phyloP scores from a whole-genome alignment of 2,113 vertebrate genomes.

The Hemichromis elongatus region DNA sequence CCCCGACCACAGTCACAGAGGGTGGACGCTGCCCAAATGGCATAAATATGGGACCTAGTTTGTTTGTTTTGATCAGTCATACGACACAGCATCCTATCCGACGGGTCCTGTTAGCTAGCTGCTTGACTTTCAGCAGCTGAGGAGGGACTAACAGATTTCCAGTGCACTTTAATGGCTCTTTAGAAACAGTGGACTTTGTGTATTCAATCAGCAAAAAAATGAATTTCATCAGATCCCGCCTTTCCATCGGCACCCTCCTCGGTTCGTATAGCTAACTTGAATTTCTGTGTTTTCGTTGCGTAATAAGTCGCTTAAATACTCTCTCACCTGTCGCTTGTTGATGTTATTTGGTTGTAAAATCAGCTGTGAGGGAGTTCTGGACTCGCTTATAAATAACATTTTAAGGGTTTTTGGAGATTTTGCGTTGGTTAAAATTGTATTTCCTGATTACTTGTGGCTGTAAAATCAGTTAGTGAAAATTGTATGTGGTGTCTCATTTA shows the following conservation, averaged over 20 bases:
- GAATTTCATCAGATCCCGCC: slow-evolving; percentile 49
- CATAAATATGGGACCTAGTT: neutral
- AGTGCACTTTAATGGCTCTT: neutral
- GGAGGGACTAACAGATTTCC: neutral
- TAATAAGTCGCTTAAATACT: neutral
- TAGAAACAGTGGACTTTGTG: too few species aligned
- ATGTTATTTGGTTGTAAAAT: neutral
- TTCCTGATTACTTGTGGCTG: neutral
- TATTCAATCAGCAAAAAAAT: neutral
- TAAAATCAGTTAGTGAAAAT: neutral
- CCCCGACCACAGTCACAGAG: neutral
- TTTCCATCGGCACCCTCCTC: slow-evolving; percentile 10
- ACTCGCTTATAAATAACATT: neutral
- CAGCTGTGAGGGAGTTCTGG: neutral
- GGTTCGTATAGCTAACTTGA: slow-evolving; percentile 44
- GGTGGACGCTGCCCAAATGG: neutral
- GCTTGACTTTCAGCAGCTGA: slow-evolving; percentile 47
- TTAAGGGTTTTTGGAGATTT: neutral
- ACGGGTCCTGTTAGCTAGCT: neutral
- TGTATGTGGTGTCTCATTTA: neutral
- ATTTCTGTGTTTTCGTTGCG: neutral
- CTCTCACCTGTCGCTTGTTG: neutral
- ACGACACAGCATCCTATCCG: neutral
- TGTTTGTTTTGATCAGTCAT: slow-evolving; percentile 24
- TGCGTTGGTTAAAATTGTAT: neutral